These are phyloP conservation scores for Xenus cinereus DNA, from an alignment of 2,113 vertebrate genomes.

Conservation along the genomic window DNA sequence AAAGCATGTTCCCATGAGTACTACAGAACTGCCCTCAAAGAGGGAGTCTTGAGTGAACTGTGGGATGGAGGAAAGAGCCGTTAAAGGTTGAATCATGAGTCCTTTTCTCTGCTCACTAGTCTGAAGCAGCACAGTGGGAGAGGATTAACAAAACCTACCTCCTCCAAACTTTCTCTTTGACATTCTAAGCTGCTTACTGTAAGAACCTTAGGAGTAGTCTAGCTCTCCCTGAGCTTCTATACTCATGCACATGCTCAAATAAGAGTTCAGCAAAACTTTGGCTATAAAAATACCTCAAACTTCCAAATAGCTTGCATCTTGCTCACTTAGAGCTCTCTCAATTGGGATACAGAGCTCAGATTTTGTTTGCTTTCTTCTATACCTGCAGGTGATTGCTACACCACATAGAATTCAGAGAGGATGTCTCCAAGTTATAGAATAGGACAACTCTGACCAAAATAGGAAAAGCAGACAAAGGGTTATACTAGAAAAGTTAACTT, in stretches of 20 bases:
- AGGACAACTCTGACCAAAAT: neutral
- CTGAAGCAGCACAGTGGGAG: neutral
- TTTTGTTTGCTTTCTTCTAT: neutral
- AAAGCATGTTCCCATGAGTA: neutral
- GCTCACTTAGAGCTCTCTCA: neutral
- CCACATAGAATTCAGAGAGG: neutral
- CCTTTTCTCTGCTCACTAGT: neutral
- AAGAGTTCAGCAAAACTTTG: neutral
- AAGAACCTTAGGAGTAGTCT: conserved; percentile 26
- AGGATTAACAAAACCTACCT: conserved; percentile 19
- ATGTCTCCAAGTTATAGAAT: neutral
- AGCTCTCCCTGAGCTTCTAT: conserved; percentile 19
- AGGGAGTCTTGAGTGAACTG: neutral
- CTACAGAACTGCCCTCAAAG: neutral
- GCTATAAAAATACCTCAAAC: neutral
- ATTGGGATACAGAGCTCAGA: neutral
- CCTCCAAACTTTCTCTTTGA: conserved; percentile 35
- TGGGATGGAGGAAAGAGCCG: neutral
- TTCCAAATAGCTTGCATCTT: neutral
- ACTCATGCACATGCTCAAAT: neutral
- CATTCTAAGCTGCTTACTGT: conserved; percentile 54
- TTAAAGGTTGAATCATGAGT: neutral
- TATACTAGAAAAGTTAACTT: neutral
- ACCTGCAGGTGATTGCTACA: neutral
- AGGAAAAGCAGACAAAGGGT: neutral